Base-by-base conservation (phyloP, 2,797 vertebrate species). In the Potorous gilbertii region DNA sequence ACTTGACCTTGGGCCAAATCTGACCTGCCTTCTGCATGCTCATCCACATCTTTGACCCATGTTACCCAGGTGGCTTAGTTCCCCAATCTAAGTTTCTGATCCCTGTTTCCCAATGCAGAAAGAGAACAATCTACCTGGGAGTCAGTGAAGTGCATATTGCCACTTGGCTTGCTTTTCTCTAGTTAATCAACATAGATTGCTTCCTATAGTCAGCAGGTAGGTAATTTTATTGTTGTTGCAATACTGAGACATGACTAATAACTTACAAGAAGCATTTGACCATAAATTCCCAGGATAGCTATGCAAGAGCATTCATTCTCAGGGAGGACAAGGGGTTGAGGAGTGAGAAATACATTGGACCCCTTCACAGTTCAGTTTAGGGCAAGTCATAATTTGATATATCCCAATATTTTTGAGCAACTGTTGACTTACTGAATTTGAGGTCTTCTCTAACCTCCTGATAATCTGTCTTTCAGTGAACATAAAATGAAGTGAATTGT, bases 401-500 rank as follows among this genome's bases (percentile, higher is more conserved):
- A 52, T 56, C n/a, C 29, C 90, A 24, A 93, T 92, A 91, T 59
- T 92, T 94, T 94, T 94, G 18, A 93, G 34, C 24, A 59, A 52
- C 56, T 93, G 55, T 81, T 54, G n/a, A 62, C 56, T 81, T 46
- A 81, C 46, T 95, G 24, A 90, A n/a, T 56, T 92, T 52, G 91
- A 81, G 28, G 27, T 93, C 81, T 9, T 59, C 54, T 92, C 55
- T 95, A 52, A 91, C 24, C 40, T 31, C 13, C 16, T 56, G 57
- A 27, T 55, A 66, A 31, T 9, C 46, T 91, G 62, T 57, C 29
- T 94, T 96, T 94, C 90, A 95, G 29, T 46, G 96, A 52, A 62
- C 93, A 93, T 96, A 31, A 81, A 11, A 90, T 40, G 81, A 96
- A 56, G 29, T 95, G 57, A 91, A 3, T 52, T 96, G 93, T 96